These are phyloP conservation scores for Coracopsis vasa DNA, from an alignment of 2,113 vertebrate species.

Conservation along the genomic window DNA sequence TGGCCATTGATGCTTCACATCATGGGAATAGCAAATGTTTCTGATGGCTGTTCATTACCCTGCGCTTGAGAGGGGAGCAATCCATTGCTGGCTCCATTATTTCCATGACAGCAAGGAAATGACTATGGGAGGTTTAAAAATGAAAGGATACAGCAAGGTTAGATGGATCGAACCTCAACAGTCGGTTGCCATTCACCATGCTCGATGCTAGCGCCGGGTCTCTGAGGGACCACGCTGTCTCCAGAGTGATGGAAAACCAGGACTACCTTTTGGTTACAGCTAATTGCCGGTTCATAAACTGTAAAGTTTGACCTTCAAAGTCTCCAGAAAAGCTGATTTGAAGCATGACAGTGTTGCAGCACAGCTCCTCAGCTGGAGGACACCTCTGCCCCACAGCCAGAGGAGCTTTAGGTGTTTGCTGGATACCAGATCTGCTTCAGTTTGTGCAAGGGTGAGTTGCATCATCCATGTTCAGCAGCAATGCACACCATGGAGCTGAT, in stretches of 20 bases:
- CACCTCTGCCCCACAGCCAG: not conserved
- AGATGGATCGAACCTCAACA: not conserved
- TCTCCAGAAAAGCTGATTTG: not conserved
- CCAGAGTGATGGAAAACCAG: not conserved
- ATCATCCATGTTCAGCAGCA: not conserved
- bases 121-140: constrained; percentile 3
- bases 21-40: constrained; percentile 36
- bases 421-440: not conserved
- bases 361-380: not conserved
- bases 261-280: not conserved
- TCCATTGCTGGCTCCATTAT: constrained; percentile 25
- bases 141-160: not conserved
- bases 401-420: not conserved
- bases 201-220: accelerated
- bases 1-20: constrained; percentile 37
- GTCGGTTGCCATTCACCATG: not conserved
- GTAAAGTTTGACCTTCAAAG: not conserved
- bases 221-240: not conserved
- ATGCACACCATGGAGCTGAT: not conserved
- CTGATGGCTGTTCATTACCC: constrained; percentile 39
- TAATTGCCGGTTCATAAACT: not conserved
- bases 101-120: constrained; percentile 28
- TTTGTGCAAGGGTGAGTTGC: not conserved
- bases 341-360: not conserved
- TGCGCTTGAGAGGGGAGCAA: not conserved